These are phyloP conservation scores for Aricia artaxerxes DNA, from an alignment of 2,888 invertebrate genomes.

Conservation along the genomic window DNA sequence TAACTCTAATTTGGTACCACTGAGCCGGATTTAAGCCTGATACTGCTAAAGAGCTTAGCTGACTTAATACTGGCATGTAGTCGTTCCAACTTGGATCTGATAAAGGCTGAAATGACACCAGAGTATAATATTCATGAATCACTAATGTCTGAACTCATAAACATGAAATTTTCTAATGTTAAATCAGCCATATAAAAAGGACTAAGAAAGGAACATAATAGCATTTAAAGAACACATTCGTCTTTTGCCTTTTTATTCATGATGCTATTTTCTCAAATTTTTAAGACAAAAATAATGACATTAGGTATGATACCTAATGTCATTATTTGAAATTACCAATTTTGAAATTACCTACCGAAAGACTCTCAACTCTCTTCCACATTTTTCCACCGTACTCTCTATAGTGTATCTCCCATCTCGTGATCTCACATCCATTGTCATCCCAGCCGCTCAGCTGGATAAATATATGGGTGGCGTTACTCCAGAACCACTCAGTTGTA, in stretches of 20 bases:
- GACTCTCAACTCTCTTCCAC: conserved; percentile 72
- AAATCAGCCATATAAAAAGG: too few relatives aligned
- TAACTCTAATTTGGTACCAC: conserved; percentile 82
- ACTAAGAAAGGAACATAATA: too few relatives aligned
- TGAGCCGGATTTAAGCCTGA: conserved; percentile 79
- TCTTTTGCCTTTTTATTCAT: too few relatives aligned
- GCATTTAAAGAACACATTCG: too few relatives aligned
- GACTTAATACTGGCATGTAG: conserved; percentile 44
- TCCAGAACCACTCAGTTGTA: conserved; percentile 88
- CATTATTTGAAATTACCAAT: neutral
- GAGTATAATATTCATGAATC: too few relatives aligned
- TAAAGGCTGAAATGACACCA: conserved; percentile 53
- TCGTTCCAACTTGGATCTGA: conserved; percentile 57
- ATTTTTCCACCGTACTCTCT: conserved; percentile 75
- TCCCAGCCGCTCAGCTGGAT: conserved; percentile 92
- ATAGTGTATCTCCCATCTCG: conserved; percentile 88
- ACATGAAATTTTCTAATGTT: neutral
- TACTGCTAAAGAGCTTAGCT: conserved; percentile 67
- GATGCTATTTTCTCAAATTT: too few relatives aligned
- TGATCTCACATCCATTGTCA: conserved; percentile 91
- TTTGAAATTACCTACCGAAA: conserved; percentile 51
- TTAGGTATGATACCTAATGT: too few relatives aligned
- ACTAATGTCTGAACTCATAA: neutral
- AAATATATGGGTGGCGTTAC: conserved; percentile 90
- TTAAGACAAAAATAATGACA: neutral